phyloP scores from a whole-genome alignment of 1,140 invertebrate genomes.

The Zaprionus capensis region DNA sequence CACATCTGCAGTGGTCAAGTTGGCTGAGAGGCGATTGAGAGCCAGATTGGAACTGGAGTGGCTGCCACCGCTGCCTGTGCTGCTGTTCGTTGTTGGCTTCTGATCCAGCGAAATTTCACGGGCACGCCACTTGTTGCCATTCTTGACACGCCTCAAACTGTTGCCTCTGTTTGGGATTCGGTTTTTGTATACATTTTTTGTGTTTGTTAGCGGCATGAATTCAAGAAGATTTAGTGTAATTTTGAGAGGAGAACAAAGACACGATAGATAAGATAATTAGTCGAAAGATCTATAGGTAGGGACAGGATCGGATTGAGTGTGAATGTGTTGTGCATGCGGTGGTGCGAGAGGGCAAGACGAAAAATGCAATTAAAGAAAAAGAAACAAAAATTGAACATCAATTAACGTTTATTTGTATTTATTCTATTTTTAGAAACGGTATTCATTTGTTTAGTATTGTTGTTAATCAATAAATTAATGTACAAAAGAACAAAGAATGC shows the following conservation, averaged over 20 bases:
- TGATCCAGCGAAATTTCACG: conserved; percentile 86
- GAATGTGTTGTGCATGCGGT: conserved; percentile 38
- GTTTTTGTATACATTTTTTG: conserved; percentile 48
- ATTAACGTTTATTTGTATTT: conserved; percentile 22
- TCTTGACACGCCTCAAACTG: conserved; percentile 87
- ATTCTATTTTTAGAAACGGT: conserved; percentile 22
- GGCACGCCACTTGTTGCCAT: conserved; percentile 86
- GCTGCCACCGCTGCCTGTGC: not conserved
- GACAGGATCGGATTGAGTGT: not conserved
- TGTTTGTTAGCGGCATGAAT: conserved; percentile 70
- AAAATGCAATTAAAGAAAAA: conserved; percentile 60
- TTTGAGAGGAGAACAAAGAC: conserved; percentile 63
- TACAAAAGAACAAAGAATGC: conserved; percentile 40
- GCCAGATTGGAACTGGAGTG: conserved; percentile 55
- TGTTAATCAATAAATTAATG: conserved; percentile 41
- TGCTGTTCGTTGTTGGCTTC: conserved; percentile 50
- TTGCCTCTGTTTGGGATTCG: conserved; percentile 85
- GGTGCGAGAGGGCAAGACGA: conserved; percentile 50
- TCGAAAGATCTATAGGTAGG: conserved; percentile 36
- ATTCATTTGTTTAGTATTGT: conserved; percentile 37
- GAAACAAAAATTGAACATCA: conserved; percentile 46
- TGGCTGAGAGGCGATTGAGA: conserved; percentile 78
- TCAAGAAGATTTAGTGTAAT: conserved; percentile 52
- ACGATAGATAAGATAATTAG: conserved; percentile 49
- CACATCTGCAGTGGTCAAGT: conserved; percentile 77